Conservation (phyloP, 2,113 vertebrate species). For the Parotia lawesii region DNA sequence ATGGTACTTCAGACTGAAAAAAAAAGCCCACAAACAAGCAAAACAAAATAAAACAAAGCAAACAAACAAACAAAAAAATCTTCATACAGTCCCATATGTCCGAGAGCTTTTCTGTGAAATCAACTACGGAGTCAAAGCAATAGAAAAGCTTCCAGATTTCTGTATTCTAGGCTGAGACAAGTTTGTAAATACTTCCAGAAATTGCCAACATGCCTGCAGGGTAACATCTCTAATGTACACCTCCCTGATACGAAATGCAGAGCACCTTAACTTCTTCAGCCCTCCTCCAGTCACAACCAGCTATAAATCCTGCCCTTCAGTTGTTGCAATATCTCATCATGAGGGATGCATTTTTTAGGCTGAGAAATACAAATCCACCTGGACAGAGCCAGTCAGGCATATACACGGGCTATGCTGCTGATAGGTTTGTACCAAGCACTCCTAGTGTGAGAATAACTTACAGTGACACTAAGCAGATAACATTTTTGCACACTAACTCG, state of each 20-base stretch:
- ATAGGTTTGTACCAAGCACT: background rate
- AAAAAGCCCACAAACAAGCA: background rate
- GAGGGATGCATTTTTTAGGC: background rate
- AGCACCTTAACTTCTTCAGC: background rate
- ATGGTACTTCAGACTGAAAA: background rate
- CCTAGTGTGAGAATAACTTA: background rate
- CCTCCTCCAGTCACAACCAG: background rate
- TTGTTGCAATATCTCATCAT: background rate
- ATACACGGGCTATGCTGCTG: background rate
- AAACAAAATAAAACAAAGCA: background rate
- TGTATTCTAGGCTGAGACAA: background rate
- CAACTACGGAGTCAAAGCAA: background rate
- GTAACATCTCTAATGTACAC: background rate
- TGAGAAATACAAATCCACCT: background rate
- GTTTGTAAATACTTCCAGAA: background rate
- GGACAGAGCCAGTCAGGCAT: background rate
- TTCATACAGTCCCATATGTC: background rate
- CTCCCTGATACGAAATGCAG: background rate
- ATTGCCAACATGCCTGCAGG: background rate
- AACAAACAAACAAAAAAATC: background rate
- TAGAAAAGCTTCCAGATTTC: background rate
- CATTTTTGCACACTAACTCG: background rate
- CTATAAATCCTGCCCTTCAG: background rate
- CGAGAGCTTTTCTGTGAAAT: background rate
- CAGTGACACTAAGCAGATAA: background rate